phyloP scores from a whole-genome alignment of 2,888 invertebrate genomes.

The Druceiella hillmani region DNA sequence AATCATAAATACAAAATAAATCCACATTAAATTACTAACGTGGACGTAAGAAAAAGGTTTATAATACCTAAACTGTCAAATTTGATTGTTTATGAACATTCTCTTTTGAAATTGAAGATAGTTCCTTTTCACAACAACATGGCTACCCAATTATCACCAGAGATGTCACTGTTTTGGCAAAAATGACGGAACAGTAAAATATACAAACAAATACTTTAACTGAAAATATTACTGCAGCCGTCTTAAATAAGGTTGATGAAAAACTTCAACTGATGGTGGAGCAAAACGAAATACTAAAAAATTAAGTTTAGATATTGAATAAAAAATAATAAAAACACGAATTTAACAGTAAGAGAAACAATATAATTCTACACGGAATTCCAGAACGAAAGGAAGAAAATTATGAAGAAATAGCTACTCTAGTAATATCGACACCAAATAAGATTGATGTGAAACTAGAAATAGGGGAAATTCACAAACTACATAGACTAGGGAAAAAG shows the following conservation, averaged over 20 bases:
- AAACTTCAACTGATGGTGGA: conserved; percentile 7
- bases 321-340: too few species aligned
- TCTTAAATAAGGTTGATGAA: conserved; percentile 7
- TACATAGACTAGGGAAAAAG: conserved; percentile 10
- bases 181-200: conserved; percentile 8
- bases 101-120: too few species aligned
- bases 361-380: conserved; percentile 2
- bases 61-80: too few species aligned
- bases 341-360: conserved; percentile 2
- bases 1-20: too few species aligned
- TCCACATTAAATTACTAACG: too few species aligned
- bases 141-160: too few species aligned
- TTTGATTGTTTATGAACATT: too few species aligned
- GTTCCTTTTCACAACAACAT: too few species aligned
- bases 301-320: not conserved
- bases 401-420: not conserved
- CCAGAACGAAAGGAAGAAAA: conserved; percentile 2
- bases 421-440: not conserved
- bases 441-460: not conserved
- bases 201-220: conserved; percentile 7
- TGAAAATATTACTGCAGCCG: conserved; percentile 9
- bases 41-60: too few species aligned
- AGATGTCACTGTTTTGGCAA: too few species aligned
- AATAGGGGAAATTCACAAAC: not conserved
- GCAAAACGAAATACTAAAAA: conserved; percentile 6